phyloP scores from a whole-genome alignment of 2,888 invertebrate genomes.

The Eueremaeus valkanovi region DNA sequence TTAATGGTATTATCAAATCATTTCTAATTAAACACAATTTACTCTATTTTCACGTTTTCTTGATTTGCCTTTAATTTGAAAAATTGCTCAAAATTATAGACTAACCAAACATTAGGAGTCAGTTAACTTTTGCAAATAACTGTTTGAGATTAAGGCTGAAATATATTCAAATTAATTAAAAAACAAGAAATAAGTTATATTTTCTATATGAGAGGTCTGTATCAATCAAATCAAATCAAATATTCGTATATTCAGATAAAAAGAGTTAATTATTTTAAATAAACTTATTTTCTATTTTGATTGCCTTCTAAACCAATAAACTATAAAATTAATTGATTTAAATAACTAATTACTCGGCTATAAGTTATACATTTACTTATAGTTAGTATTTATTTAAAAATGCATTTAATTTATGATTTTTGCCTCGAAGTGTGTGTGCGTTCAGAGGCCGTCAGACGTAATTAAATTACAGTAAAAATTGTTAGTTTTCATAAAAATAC shows the following conservation, averaged over 20 bases:
- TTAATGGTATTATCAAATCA: background rate
- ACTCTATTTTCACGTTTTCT: too few relatives aligned
- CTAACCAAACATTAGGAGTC: too few relatives aligned
- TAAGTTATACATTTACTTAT: background rate
- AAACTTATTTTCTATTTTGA: background rate
- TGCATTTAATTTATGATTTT: background rate
- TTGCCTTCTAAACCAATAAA: background rate
- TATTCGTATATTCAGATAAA: background rate
- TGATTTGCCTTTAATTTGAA: too few relatives aligned
- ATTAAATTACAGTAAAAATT: background rate
- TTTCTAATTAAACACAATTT: background rate
- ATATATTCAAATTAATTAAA: background rate
- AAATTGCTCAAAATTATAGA: too few relatives aligned
- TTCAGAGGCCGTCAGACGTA: background rate
- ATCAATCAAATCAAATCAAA: slow-evolving; percentile 17
- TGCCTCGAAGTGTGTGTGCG: background rate
- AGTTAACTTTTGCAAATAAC: too few relatives aligned
- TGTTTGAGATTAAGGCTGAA: too few relatives aligned
- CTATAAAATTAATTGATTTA: background rate
- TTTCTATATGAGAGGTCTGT: too few relatives aligned
- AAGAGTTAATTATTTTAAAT: background rate
- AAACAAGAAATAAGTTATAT: background rate
- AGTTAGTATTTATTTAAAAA: background rate
- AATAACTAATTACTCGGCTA: slow-evolving; percentile 21
- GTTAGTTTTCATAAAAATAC: background rate